A percentile compares a stretch with the other conserved stretches of the same genome.
phyloP scores from a whole-genome alignment of 2,113 vertebrate species.

The Paedocypris sp. region DNA sequence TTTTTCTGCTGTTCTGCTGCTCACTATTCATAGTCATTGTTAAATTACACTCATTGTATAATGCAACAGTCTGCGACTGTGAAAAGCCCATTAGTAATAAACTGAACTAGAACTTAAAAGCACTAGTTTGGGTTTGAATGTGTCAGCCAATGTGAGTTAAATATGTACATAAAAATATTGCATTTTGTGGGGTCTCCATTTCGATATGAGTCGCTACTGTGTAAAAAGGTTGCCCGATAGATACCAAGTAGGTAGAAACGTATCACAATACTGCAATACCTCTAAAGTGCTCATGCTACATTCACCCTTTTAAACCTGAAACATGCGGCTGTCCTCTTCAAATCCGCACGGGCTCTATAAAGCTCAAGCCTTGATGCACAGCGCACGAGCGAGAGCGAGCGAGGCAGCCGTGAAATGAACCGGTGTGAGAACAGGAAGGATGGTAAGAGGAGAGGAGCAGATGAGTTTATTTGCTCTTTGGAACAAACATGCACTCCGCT shows the following conservation, averaged over 20 bases:
- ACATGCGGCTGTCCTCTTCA: constrained; percentile 50
- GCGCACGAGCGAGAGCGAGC: background rate
- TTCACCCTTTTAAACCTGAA: constrained; percentile 60
- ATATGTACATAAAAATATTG: no score
- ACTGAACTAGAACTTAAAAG: no score
- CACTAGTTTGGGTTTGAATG: no score
- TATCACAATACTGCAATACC: constrained; percentile 62
- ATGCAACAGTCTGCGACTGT: no score
- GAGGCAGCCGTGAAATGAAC: background rate
- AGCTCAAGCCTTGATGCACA: constrained; percentile 56
- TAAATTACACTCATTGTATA: no score
- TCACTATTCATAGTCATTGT: no score
- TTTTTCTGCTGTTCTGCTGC: no score
- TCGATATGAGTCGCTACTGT: no score
- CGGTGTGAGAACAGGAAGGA: background rate
- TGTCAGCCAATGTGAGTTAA: no score
- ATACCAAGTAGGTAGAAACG: constrained; percentile 45
- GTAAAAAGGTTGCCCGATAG: constrained; percentile 37
- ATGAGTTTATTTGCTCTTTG: constrained; percentile 71
- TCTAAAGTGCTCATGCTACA: constrained; percentile 62
- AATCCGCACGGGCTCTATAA: constrained; percentile 56
- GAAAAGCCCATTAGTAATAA: no score
- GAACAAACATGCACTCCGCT: constrained; percentile 67
- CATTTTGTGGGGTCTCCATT: no score
- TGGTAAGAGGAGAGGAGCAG: constrained; percentile 32